These are phyloP conservation scores for Drosophila tanythrix DNA, from an alignment of 2,888 invertebrate species.

Conservation along the genomic window DNA sequence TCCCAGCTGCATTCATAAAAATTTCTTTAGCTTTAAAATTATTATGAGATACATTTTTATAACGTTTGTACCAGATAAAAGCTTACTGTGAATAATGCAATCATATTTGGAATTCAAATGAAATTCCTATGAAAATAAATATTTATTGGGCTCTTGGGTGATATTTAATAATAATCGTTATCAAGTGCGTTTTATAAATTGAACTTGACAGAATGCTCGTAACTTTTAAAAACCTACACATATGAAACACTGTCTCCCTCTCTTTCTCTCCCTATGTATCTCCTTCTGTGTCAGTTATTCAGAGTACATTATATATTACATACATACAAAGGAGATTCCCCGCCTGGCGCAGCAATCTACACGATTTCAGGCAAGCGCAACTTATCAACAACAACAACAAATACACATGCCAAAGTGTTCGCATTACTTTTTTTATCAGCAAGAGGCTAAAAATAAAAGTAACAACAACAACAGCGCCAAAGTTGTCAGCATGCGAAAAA, in stretches of 20 bases:
- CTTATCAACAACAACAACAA: slow-evolving; percentile 21
- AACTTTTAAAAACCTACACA: neutral
- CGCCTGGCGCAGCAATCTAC: slow-evolving; percentile 12
- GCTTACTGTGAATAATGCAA: neutral
- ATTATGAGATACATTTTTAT: neutral
- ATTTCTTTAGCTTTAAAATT: neutral
- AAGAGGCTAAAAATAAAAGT: slow-evolving; percentile 48
- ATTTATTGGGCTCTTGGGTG: neutral
- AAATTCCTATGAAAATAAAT: neutral
- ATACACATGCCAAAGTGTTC: slow-evolving; percentile 28
- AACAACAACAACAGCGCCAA: slow-evolving; percentile 12
- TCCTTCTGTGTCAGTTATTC: slow-evolving; percentile 4
- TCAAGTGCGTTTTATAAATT: slow-evolving; percentile 7
- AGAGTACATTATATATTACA: neutral
- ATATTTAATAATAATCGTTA: neutral
- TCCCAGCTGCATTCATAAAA: neutral
- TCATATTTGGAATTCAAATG: neutral
- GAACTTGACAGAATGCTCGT: slow-evolving; percentile 4
- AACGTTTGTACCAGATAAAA: neutral
- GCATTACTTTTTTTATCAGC: slow-evolving; percentile 42
- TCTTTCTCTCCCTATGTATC: neutral
- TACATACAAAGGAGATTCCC: slow-evolving; percentile 14
- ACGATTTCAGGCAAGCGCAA: slow-evolving; percentile 26
- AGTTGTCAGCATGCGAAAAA: slow-evolving; percentile 37
- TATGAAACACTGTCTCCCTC: neutral